These are phyloP conservation scores for Petrocephalus zakoni DNA, from an alignment of 2,113 vertebrate genomes.

Conservation along the genomic window DNA sequence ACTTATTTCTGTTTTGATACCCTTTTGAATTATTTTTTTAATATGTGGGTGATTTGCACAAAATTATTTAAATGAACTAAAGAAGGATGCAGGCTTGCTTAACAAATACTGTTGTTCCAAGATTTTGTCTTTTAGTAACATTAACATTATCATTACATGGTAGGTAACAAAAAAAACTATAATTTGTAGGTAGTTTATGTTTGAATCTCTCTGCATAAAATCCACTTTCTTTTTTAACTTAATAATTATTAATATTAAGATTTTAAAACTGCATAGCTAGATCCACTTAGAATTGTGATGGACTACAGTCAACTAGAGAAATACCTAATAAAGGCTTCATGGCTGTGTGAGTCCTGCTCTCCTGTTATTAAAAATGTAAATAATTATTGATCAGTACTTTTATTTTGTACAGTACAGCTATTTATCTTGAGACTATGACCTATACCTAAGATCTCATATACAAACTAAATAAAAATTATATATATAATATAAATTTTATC, in stretches of 20 bases:
- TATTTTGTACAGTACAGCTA: neutral
- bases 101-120: neutral
- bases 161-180: neutral
- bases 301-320: neutral
- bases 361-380: neutral
- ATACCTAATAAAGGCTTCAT: neutral
- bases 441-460: neutral
- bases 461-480: neutral
- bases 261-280: neutral
- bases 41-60: neutral
- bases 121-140: neutral
- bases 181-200: neutral
- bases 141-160: neutral
- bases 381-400: neutral
- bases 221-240: neutral
- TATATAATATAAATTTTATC: neutral
- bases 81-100: neutral
- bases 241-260: neutral
- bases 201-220: neutral
- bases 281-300: neutral
- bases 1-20: neutral
- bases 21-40: neutral
- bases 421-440: neutral
- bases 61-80: neutral
- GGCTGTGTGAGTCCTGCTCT: neutral